These are phyloP conservation scores for Steinernema feltiae DNA, from an alignment of 1,140 invertebrate genomes.

Conservation along the genomic window DNA sequence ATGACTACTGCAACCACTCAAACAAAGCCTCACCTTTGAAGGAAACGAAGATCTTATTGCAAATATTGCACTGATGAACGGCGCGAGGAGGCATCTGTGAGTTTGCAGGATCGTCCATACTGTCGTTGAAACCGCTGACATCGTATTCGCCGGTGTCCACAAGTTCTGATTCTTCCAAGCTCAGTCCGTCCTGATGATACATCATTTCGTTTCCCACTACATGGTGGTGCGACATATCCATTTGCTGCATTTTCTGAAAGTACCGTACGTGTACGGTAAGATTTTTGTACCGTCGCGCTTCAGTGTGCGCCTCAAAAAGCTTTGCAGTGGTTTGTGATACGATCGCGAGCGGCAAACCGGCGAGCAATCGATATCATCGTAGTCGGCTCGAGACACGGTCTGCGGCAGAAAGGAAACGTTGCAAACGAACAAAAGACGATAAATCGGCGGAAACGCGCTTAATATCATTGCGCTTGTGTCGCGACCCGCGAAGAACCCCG, in stretches of 20 bases:
- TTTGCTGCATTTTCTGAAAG: slow-evolving; percentile 10
- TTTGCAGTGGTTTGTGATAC: background rate
- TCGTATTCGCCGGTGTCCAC: background rate
- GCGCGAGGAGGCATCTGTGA: slow-evolving; percentile 31
- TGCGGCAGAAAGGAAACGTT: background rate
- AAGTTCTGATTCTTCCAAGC: background rate
- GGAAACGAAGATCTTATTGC: slow-evolving; percentile 58
- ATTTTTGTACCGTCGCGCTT: background rate
- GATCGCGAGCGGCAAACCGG: background rate
- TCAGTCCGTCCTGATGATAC: background rate
- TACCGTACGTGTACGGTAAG: background rate
- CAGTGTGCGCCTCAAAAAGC: background rate
- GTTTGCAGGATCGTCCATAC: background rate
- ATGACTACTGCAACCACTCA: background rate
- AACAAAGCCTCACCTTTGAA: slow-evolving; percentile 47
- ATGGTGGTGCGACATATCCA: background rate
- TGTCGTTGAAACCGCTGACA: background rate
- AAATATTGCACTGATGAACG: slow-evolving; percentile 54
- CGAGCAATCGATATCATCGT: slow-evolving; percentile 10
- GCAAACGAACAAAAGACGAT: background rate
- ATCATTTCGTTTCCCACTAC: background rate
- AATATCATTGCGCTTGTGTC: background rate
- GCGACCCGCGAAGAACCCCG: background rate
- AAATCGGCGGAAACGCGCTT: background rate
- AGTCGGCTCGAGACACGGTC: background rate